Evolutionary conservation across 2,888 invertebrate species (phyloP).

Genomic region (Melanargia galathea): DNA sequence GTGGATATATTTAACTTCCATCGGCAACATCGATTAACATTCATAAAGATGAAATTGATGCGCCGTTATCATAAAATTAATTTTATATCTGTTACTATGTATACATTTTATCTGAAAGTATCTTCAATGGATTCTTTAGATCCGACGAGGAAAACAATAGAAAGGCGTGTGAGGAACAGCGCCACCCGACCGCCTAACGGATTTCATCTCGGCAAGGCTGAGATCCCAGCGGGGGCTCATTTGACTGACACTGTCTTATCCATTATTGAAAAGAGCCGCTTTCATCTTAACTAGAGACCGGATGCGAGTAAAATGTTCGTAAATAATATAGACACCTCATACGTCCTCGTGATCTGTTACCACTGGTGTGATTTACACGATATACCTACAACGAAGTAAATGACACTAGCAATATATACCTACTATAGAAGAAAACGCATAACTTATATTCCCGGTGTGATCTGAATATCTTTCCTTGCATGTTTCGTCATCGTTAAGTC

Average conservation of each 20-base stretch:
- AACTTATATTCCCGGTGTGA: not conserved
- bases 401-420: constrained; percentile 29
- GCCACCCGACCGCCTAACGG: constrained; percentile 64
- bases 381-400: constrained; percentile 27
- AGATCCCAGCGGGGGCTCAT: constrained; percentile 41
- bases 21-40: constrained; percentile 51
- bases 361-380: constrained; percentile 32
- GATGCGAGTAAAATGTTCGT: constrained; percentile 31
- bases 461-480: no score
- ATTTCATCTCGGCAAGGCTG: constrained; percentile 51
- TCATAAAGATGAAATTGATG: constrained; percentile 59
- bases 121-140: constrained; percentile 50
- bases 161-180: constrained; percentile 59
- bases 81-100: constrained; percentile 54
- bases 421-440: constrained; percentile 31
- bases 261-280: constrained; percentile 33
- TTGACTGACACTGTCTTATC: constrained; percentile 39
- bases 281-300: constrained; percentile 22
- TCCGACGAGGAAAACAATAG: constrained; percentile 63
- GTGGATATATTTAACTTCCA: constrained; percentile 48
- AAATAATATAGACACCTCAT: constrained; percentile 14
- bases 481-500: no score
- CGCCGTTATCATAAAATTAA: constrained; percentile 71
- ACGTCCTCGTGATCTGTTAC: constrained; percentile 16
- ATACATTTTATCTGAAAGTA: constrained; percentile 45